These are phyloP conservation scores for Conus betulinus DNA, from an alignment of 1,140 invertebrate species.

Conservation along the genomic window DNA sequence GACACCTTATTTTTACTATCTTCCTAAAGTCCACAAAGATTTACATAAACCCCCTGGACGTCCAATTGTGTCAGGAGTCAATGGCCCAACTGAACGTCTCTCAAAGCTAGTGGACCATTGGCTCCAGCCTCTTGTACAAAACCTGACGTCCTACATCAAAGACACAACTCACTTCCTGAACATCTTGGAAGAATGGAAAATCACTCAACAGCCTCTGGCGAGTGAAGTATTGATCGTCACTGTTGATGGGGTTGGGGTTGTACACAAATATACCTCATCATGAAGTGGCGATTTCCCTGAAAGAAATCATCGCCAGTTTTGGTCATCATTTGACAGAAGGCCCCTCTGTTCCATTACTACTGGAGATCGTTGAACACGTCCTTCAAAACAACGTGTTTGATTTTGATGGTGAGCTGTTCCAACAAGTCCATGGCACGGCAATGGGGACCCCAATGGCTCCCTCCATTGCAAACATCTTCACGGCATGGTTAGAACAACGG, in stretches of 20 bases:
- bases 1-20: neutral
- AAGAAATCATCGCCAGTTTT: neutral
- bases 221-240: neutral
- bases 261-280: neutral
- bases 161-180: neutral
- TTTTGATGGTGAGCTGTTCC: neutral
- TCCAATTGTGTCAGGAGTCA: neutral
- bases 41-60: neutral
- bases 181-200: neutral
- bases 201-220: neutral
- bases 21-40: neutral
- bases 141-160: neutral
- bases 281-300: neutral
- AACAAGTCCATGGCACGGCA: neutral
- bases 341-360: neutral
- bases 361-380: neutral
- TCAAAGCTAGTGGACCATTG: slow-evolving; percentile 2
- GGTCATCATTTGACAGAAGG: neutral
- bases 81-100: neutral
- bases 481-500: neutral
- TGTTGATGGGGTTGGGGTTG: neutral
- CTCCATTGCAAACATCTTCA: neutral
- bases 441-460: neutral
- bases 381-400: neutral
- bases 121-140: neutral